Evolutionary conservation across 2,797 vertebrate genomes (phyloP).

Genomic region (Merluccius polli): DNA sequence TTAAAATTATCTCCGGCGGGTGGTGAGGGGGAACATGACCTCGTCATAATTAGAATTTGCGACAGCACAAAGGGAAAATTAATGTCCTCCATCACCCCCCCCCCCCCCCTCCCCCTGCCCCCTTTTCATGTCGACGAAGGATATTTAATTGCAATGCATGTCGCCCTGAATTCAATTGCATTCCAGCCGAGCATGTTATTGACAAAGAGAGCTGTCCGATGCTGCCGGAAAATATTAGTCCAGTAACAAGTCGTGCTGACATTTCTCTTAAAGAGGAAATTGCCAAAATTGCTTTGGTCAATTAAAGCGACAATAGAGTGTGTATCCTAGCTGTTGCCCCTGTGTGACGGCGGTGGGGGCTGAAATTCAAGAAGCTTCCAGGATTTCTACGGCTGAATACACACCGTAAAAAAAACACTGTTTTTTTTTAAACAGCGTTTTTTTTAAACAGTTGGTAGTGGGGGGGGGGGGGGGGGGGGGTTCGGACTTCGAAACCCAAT

Average conservation of each 20-base stretch:
- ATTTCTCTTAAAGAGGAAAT: conserved; percentile 50
- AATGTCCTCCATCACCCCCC: conserved; percentile 39
- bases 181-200: conserved; percentile 65
- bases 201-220: conserved; percentile 62
- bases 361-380: not conserved
- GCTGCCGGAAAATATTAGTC: conserved; percentile 63
- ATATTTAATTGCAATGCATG: conserved; percentile 15
- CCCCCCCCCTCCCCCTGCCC: too few relatives aligned
- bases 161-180: conserved; percentile 45
- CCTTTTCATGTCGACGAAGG: conserved; percentile 45
- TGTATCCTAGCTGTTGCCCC: conserved; percentile 19
- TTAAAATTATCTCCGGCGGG: conserved; percentile 61
- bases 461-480: too few relatives aligned
- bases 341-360: not conserved
- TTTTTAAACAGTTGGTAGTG: not conserved
- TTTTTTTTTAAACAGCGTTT: not conserved
- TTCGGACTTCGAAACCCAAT: too few relatives aligned
- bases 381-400: not conserved
- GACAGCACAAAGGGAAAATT: conserved; percentile 48
- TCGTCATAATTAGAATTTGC: conserved; percentile 65
- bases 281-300: conserved; percentile 48
- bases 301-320: conserved; percentile 39
- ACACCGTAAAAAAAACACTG: too few relatives aligned
- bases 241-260: conserved; percentile 52
- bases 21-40: conserved; percentile 54